Conservation (phyloP, 2,113 vertebrate genomes). For the Corythornis madagascariensis region DNA sequence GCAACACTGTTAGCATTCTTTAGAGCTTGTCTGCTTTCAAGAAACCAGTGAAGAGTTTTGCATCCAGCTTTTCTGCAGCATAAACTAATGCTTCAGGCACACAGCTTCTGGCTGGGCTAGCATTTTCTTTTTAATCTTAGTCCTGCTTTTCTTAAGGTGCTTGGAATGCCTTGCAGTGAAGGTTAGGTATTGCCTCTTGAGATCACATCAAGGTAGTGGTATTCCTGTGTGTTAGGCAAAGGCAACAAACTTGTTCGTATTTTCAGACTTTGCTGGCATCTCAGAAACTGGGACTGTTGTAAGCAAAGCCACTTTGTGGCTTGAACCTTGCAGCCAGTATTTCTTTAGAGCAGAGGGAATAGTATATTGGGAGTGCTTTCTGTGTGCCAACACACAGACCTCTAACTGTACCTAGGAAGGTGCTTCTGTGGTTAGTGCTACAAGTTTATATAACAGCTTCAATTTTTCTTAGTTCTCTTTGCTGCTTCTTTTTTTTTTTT, state of each 20-base stretch:
- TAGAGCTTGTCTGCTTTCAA: neutral
- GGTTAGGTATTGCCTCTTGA: neutral
- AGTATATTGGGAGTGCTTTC: neutral
- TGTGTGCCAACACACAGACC: neutral
- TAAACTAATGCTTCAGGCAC: neutral
- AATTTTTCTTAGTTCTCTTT: neutral
- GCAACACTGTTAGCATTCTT: neutral
- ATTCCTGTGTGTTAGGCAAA: neutral
- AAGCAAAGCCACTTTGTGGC: neutral
- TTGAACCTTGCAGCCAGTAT: neutral
- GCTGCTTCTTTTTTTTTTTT: neutral
- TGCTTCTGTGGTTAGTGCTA: neutral
- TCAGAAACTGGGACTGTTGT: neutral
- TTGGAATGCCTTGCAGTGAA: neutral
- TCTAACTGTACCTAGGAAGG: constrained; percentile 8
- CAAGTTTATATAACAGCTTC: neutral
- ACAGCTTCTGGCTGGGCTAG: neutral
- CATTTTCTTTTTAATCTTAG: neutral
- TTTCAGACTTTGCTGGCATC: neutral
- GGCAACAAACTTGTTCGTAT: neutral
- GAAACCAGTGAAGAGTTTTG: neutral
- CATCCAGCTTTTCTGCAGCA: neutral
- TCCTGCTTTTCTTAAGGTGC: neutral
- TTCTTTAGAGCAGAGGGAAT: neutral
- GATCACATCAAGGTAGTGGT: neutral